Evolutionary conservation across 2,797 vertebrate species (phyloP).

Genomic region (Garrulus glandarius): DNA sequence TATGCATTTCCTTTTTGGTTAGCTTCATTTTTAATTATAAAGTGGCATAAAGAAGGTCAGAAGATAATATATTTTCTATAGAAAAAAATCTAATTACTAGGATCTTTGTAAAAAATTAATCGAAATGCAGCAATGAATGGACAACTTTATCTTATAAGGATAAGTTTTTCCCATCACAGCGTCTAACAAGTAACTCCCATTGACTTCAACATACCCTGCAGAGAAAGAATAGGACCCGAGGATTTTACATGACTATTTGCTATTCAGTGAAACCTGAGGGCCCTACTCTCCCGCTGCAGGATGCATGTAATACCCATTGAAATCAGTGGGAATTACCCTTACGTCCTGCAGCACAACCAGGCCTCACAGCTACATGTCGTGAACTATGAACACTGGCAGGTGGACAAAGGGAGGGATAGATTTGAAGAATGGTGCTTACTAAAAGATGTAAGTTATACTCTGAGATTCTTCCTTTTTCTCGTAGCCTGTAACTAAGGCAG

Average conservation of each 20-base stretch:
- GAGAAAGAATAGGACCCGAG: constrained; percentile 30
- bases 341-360: constrained; percentile 32
- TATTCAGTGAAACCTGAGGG: constrained; percentile 44
- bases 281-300: constrained; percentile 39
- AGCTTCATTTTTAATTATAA: not conserved
- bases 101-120: not conserved
- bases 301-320: constrained; percentile 55
- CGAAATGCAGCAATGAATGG: not conserved
- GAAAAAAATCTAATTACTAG: not conserved
- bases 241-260: constrained; percentile 52
- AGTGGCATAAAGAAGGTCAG: not conserved
- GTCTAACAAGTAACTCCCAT: constrained; percentile 41
- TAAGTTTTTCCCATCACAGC: constrained; percentile 31
- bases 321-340: constrained; percentile 42
- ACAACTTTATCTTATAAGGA: not conserved
- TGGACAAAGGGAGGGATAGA: not conserved
- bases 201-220: constrained; percentile 55
- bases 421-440: not conserved
- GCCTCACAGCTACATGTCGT: not conserved
- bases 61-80: not conserved
- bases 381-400: constrained; percentile 20
- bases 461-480: not conserved
- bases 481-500: not conserved
- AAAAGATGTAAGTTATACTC: not conserved
- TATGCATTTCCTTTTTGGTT: not conserved